Evolutionary conservation across 2,113 vertebrate species (phyloP).

Genomic region (Rhynchopsitta pachyrhyncha): DNA sequence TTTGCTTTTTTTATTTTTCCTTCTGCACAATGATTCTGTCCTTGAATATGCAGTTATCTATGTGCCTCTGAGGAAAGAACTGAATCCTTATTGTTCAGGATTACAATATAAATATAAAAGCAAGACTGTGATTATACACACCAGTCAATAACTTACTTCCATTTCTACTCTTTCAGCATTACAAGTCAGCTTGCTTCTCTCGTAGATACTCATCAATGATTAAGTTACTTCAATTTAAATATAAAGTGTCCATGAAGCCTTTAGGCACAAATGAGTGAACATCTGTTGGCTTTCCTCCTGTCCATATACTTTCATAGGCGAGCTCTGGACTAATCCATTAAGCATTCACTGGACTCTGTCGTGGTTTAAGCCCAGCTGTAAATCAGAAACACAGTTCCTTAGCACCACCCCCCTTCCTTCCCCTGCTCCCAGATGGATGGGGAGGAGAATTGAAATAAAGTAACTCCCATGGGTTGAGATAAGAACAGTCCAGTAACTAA

Average conservation of each 20-base stretch:
- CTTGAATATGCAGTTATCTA: slow-evolving; percentile 3
- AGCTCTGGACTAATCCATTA: background rate
- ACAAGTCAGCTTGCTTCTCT: background rate
- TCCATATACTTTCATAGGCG: accelerated
- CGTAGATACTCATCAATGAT: background rate
- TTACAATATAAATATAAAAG: slow-evolving; percentile 13
- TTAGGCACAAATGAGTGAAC: background rate
- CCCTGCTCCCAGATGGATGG: too few species aligned
- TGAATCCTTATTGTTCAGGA: slow-evolving; percentile 18
- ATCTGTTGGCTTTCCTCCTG: background rate
- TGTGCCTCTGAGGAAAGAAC: background rate
- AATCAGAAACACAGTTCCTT: too few species aligned
- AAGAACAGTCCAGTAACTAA: too few species aligned
- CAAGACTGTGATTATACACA: background rate
- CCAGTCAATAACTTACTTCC: background rate
- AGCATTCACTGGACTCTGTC: background rate
- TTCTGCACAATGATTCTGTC: background rate
- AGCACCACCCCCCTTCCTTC: too few species aligned
- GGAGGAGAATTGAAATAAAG: too few species aligned
- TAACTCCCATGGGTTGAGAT: too few species aligned
- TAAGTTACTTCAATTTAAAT: slow-evolving; percentile 15
- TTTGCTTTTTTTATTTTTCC: background rate
- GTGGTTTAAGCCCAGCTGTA: too few species aligned
- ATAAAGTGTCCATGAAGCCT: background rate
- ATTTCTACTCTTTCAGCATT: background rate